A percentile compares a stretch with the other conserved stretches of the same genome.
These are phyloP conservation scores for Pelmatolapia mariae DNA, from an alignment of 2,113 vertebrate species.

Conservation along the genomic window DNA sequence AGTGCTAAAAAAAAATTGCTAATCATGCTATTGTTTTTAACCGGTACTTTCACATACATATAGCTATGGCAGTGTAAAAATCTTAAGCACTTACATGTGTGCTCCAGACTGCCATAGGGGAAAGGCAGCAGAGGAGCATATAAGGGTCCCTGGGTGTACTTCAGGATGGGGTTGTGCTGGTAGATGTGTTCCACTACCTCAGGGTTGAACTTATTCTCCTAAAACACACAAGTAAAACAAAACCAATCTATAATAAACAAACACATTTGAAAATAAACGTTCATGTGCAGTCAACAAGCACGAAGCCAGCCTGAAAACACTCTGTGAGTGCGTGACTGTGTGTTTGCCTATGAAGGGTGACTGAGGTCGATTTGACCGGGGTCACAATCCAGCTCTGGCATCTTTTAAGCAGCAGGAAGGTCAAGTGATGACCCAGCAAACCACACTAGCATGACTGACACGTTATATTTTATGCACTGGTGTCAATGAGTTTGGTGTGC, in stretches of 20 bases:
- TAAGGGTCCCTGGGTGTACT: conserved; percentile 86
- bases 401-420: conserved; percentile 51
- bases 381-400: conserved; percentile 44
- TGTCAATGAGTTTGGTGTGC: conserved; percentile 55
- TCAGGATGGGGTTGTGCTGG: conserved; percentile 88
- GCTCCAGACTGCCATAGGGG: conserved; percentile 81
- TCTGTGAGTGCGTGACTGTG: conserved; percentile 2
- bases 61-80: not conserved
- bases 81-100: conserved; percentile 77
- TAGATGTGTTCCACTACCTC: conserved; percentile 94
- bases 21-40: not conserved
- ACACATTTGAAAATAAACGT: not conserved
- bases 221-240: not conserved
- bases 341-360: conserved; percentile 30
- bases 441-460: conserved; percentile 34
- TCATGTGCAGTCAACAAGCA: not conserved
- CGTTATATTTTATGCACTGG: conserved; percentile 49
- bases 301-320: not conserved
- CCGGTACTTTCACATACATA: not conserved
- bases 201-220: conserved; percentile 86
- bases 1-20: not conserved
- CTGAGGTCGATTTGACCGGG: conserved; percentile 19
- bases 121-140: conserved; percentile 93
- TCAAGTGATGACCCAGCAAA: conserved; percentile 56
- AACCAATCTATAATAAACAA: not conserved